Conservation (phyloP, 2,797 vertebrate genomes). For the Spondyliosoma cantharus region DNA sequence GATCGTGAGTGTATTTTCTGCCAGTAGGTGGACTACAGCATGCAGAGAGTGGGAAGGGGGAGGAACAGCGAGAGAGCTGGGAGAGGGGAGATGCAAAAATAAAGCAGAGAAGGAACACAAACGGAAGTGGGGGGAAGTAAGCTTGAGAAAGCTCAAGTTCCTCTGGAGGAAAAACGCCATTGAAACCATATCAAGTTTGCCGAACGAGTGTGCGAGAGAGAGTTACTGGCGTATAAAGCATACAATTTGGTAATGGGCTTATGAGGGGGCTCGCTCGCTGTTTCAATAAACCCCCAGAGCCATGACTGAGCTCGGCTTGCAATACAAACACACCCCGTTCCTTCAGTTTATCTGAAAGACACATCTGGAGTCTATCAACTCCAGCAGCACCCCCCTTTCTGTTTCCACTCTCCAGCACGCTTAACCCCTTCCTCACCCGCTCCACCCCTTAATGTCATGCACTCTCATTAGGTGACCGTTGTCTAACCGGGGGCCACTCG, state of each 20-base stretch:
- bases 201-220: constrained; percentile 56
- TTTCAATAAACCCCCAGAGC: constrained; percentile 85
- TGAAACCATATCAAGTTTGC: constrained; percentile 77
- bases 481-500: constrained; percentile 65
- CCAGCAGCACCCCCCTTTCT: constrained; percentile 79
- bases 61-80: constrained; percentile 59
- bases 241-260: constrained; percentile 79
- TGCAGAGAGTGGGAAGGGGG: constrained; percentile 57
- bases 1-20: constrained; percentile 62
- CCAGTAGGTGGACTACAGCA: constrained; percentile 76
- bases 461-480: constrained; percentile 76
- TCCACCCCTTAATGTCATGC: constrained; percentile 77
- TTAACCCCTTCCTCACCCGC: constrained; percentile 87
- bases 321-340: constrained; percentile 87
- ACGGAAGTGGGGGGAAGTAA: constrained; percentile 75
- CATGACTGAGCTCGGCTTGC: constrained; percentile 82
- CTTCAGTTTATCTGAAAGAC: constrained; percentile 89
- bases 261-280: constrained; percentile 77
- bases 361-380: constrained; percentile 91
- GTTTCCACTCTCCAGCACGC: constrained; percentile 83
- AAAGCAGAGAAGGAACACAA: constrained; percentile 74
- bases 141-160: constrained; percentile 69
- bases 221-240: constrained; percentile 70
- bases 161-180: constrained; percentile 66
- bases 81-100: constrained; percentile 72